Evolutionary conservation across 2,797 vertebrate genomes (phyloP).

Genomic region (Eurystomus glaucurus): DNA sequence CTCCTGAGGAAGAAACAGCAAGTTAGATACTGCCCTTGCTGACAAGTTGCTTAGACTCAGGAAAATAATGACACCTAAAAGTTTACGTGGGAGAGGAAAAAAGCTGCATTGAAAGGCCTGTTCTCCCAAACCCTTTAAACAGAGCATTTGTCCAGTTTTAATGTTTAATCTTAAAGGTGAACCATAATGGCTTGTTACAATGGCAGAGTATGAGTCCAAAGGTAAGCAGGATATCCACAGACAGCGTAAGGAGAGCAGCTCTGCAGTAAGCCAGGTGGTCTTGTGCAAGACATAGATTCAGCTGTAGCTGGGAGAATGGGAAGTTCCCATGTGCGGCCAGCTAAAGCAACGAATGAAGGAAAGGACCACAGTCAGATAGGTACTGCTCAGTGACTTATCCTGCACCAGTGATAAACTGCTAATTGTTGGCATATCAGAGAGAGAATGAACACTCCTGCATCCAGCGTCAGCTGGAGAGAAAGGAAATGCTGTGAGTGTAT

Average conservation of each 20-base stretch:
- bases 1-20: background rate
- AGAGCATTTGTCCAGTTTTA: background rate
- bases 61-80: background rate
- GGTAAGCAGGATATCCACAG: background rate
- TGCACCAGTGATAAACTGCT: background rate
- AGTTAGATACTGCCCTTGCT: background rate
- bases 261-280: background rate
- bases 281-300: background rate
- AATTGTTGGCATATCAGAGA: background rate
- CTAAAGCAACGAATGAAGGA: background rate
- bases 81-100: background rate
- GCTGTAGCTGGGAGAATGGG: background rate
- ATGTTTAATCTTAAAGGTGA: background rate
- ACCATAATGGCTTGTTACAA: background rate
- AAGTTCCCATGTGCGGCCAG: rapidly evolving
- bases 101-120: background rate
- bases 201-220: background rate
- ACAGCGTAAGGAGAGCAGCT: background rate
- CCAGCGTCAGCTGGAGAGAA: background rate
- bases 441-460: rapidly evolving
- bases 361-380: background rate
- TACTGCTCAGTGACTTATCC: background rate
- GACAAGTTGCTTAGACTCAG: background rate
- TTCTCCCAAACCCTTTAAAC: background rate
- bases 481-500: background rate